Conservation (phyloP, 2,797 vertebrate species). For the Gorsachius magnificus region DNA sequence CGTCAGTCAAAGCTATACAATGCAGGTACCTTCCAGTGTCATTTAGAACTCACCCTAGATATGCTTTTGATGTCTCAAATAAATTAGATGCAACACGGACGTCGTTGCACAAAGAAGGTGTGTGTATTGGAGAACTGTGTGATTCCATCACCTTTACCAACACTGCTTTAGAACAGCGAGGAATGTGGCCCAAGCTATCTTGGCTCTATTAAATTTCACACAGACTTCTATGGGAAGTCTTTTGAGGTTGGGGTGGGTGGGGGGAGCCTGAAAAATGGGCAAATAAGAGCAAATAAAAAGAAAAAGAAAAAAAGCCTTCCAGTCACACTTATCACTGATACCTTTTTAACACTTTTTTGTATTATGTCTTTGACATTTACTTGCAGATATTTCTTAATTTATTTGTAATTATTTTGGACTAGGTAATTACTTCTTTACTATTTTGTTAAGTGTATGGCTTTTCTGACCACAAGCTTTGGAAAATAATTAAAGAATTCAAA, state of each 20-base stretch:
- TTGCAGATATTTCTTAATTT: neutral
- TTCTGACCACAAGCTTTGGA: neutral
- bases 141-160: neutral
- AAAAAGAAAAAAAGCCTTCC: neutral
- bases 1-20: neutral
- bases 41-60: neutral
- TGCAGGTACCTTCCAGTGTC: neutral
- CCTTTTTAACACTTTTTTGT: neutral
- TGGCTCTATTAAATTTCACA: neutral
- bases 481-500: neutral
- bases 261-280: neutral
- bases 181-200: neutral
- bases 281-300: neutral
- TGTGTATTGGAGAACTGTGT: neutral
- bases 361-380: neutral
- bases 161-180: neutral
- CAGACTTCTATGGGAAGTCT: neutral
- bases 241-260: neutral
- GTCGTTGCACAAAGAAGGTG: neutral
- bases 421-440: neutral
- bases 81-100: neutral
- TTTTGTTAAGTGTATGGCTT: neutral
- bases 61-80: neutral
- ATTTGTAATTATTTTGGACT: neutral
- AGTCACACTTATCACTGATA: neutral